Evolutionary conservation across 2,888 invertebrate genomes (phyloP).

Genomic region (Apotomis turbidana): DNA sequence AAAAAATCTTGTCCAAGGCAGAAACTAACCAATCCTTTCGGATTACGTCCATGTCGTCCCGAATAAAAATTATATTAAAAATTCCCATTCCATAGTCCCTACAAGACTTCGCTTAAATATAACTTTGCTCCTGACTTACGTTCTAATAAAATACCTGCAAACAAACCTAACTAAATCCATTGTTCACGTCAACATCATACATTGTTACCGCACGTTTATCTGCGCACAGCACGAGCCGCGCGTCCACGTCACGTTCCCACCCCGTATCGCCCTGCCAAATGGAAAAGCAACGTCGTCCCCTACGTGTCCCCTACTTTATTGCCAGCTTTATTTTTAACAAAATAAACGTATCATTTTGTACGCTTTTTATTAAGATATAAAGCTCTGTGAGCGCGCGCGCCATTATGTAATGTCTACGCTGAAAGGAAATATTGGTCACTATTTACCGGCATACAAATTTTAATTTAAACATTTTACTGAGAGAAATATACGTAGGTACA

Average conservation of each 20-base stretch:
- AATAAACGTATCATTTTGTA: conserved; percentile 50
- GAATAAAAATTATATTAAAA: too few relatives aligned
- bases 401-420: background rate
- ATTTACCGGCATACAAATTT: background rate
- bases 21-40: too few relatives aligned
- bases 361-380: conserved; percentile 36
- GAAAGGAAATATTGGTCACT: background rate
- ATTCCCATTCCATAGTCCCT: too few relatives aligned
- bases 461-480: background rate
- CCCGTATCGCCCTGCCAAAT: conserved; percentile 54
- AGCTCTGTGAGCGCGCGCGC: background rate
- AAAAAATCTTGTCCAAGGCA: too few relatives aligned
- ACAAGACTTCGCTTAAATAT: background rate
- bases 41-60: too few relatives aligned
- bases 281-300: conserved; percentile 58
- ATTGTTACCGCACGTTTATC: background rate
- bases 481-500: too few relatives aligned
- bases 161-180: background rate
- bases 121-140: background rate
- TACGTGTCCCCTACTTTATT: conserved; percentile 62
- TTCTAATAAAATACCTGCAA: background rate
- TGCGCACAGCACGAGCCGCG: conserved; percentile 4
- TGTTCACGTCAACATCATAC: conserved; percentile 1
- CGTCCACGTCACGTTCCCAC: conserved; percentile 32
- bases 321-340: conserved; percentile 57